Evolutionary conservation across 30 jellyfish, hydroid and myxozoan species (phyloP).

Genomic region (Kudoa iwatai): DNA sequence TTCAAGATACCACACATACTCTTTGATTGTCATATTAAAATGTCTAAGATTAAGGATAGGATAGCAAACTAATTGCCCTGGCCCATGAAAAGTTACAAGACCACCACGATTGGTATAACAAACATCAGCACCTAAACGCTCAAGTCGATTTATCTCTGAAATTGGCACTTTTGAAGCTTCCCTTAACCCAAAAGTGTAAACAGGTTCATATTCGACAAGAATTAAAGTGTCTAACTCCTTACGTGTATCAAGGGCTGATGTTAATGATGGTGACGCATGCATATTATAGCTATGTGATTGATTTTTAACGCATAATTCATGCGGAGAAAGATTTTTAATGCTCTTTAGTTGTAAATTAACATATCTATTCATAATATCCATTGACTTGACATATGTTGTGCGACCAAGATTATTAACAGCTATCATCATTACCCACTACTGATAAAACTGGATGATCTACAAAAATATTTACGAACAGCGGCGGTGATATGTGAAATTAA

Average conservation of each 20-base stretch:
- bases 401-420: slow-evolving; percentile 16
- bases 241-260: slow-evolving; percentile 1
- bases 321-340: background rate
- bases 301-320: too few species aligned
- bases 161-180: slow-evolving; percentile 1
- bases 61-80: slow-evolving; percentile 72
- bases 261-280: too few species aligned
- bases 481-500: too few species aligned
- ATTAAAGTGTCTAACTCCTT: slow-evolving; percentile 5
- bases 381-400: slow-evolving; percentile 9
- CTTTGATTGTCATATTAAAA: slow-evolving; percentile 6
- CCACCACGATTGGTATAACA: slow-evolving; percentile 43
- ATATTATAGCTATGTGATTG: too few species aligned
- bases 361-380: slow-evolving; percentile 9
- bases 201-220: slow-evolving; percentile 41
- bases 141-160: slow-evolving; percentile 2
- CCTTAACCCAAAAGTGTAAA: slow-evolving; percentile 53
- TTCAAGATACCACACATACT: slow-evolving; percentile 22
- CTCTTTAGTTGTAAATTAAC: slow-evolving; percentile 3
- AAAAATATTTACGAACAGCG: too few species aligned
- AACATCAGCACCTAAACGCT: slow-evolving; percentile 15
- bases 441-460: too few species aligned
- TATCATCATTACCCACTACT: slow-evolving; percentile 2
- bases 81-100: slow-evolving; percentile 77
- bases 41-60: slow-evolving; percentile 23